phyloP scores from a whole-genome alignment of 2,113 vertebrate species.

The Gnathochromis pfefferi region DNA sequence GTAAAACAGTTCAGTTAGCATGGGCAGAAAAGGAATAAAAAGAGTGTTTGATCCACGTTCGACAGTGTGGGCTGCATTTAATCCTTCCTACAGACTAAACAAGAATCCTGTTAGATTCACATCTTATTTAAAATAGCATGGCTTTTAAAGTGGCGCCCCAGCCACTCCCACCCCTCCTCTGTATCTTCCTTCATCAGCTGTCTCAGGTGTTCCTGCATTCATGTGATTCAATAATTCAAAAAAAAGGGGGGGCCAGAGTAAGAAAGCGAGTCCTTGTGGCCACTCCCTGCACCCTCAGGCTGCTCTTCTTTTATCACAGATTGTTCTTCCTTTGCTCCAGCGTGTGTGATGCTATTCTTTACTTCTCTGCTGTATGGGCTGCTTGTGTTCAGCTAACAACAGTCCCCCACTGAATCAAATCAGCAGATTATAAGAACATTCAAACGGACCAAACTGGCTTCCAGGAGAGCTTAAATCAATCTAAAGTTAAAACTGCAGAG shows the following conservation, averaged over 20 bases:
- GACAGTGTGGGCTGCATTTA: constrained; percentile 29
- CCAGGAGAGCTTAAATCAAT: constrained; percentile 70
- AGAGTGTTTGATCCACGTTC: constrained; percentile 21
- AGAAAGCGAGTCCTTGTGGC: constrained; percentile 31
- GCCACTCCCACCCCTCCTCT: neutral
- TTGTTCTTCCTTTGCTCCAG: constrained; percentile 53
- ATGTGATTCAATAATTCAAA: constrained; percentile 50
- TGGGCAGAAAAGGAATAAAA: constrained; percentile 26
- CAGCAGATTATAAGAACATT: constrained; percentile 64
- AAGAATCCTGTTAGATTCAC: neutral
- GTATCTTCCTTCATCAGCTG: neutral
- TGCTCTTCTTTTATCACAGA: constrained; percentile 40
- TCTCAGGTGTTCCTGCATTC: constrained; percentile 44
- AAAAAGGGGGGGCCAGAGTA: neutral
- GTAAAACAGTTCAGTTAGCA: constrained; percentile 6
- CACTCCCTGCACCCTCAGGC: constrained; percentile 49
- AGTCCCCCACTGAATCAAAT: constrained; percentile 60
- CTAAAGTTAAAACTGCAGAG: constrained; percentile 55
- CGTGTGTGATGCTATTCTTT: constrained; percentile 54
- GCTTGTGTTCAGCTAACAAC: constrained; percentile 46
- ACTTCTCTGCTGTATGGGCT: constrained; percentile 25
- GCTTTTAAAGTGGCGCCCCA: neutral
- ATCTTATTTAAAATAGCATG: neutral
- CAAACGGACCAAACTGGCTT: constrained; percentile 68
- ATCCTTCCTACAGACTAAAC: constrained; percentile 17